Conservation (phyloP, 92 coral and sea anemone species). For the Meandrina meandrites region DNA sequence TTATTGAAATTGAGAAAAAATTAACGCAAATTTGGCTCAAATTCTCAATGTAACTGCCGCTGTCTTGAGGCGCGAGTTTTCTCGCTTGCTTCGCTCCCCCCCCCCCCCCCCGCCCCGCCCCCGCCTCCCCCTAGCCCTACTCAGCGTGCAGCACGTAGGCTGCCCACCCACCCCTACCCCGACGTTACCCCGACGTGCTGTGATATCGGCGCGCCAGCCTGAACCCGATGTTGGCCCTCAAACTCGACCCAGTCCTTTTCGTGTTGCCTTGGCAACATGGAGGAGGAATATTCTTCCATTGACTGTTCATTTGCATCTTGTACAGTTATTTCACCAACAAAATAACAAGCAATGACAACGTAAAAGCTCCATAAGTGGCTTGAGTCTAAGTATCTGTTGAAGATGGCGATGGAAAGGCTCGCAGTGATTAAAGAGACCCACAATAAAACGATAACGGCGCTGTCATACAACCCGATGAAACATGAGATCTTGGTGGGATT, state of each 20-base stretch:
- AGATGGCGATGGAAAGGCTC: slow-evolving; percentile 99
- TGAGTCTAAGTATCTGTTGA: not conserved
- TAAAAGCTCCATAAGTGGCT: not conserved
- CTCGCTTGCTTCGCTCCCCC: no score
- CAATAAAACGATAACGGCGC: slow-evolving; percentile 87
- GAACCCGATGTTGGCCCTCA: not conserved
- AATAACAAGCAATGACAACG: not conserved
- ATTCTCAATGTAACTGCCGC: no score
- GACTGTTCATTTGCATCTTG: slow-evolving; percentile 44
- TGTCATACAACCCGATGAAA: slow-evolving; percentile 95
- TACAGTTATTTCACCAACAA: not conserved
- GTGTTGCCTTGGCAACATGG: slow-evolving; percentile 63
- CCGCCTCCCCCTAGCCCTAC: no score
- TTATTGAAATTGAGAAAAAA: no score
- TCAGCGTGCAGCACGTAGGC: no score
- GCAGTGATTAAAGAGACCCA: slow-evolving; percentile 90
- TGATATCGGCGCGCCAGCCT: no score
- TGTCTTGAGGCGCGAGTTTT: no score
- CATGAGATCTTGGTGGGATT: slow-evolving; percentile 94
- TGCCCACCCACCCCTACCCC: no score
- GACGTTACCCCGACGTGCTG: no score
- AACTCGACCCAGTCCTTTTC: slow-evolving; percentile 16
- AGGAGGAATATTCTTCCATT: not conserved
- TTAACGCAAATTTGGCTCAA: no score
- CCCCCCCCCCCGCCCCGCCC: no score